Evolutionary conservation across 2,888 invertebrate genomes (phyloP).

Genomic region (Ditylenchus weischeri): DNA sequence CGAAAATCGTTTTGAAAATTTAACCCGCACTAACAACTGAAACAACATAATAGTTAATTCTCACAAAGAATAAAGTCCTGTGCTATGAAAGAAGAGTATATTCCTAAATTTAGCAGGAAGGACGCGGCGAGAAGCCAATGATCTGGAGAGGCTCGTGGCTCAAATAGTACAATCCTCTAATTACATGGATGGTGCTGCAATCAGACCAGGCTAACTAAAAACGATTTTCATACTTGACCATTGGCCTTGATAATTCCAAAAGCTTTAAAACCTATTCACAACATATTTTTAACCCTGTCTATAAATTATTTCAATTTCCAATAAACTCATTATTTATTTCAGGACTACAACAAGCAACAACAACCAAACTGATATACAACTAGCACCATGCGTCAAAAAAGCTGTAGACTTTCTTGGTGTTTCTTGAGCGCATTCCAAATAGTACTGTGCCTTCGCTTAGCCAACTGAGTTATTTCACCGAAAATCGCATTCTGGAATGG

Average conservation of each 20-base stretch:
- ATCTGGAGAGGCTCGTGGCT: neutral
- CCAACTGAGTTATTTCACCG: slow-evolving; percentile 8
- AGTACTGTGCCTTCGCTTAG: slow-evolving; percentile 9
- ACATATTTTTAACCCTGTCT: neutral
- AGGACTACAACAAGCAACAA: neutral
- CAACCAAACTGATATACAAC: neutral
- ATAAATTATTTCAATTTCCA: neutral
- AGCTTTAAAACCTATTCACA: neutral
- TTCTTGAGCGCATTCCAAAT: slow-evolving; percentile 10
- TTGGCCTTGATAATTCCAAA: too few relatives aligned
- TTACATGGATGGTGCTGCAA: slow-evolving; percentile 7
- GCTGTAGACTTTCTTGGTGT: neutral
- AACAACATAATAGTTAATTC: too few relatives aligned
- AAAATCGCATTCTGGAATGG: slow-evolving; percentile 11
- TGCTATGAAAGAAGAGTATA: too few relatives aligned
- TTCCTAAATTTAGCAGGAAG: neutral
- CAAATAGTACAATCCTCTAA: slow-evolving; percentile 4
- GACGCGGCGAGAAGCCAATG: neutral
- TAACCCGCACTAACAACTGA: too few relatives aligned
- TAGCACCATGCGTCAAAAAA: neutral
- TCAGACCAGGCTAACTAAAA: neutral
- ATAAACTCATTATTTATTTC: neutral
- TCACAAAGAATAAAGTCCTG: too few relatives aligned
- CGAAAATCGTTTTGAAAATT: too few relatives aligned
- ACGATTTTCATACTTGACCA: too few relatives aligned